These are phyloP conservation scores for Microtus californicus DNA, from an alignment of 2,797 vertebrate species.

Conservation along the genomic window DNA sequence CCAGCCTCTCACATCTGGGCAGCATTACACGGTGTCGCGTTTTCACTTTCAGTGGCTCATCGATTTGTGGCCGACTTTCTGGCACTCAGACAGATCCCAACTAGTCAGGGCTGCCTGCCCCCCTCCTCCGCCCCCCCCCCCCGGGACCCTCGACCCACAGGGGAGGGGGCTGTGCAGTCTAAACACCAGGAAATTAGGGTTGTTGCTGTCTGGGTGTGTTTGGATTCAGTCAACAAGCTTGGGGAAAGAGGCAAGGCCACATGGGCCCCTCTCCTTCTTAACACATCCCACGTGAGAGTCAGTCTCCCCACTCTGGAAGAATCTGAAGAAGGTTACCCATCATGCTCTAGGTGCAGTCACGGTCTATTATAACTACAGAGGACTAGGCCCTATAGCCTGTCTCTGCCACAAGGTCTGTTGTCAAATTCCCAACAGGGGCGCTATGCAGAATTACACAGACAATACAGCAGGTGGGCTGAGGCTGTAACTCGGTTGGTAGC, in stretches of 20 bases:
- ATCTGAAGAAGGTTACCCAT: background rate
- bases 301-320: background rate
- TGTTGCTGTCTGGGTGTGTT: background rate
- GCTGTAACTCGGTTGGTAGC: background rate
- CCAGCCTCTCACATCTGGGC: background rate
- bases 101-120: background rate
- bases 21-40: background rate
- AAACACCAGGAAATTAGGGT: background rate
- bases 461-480: background rate
- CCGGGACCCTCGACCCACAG: background rate
- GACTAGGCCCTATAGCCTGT: background rate
- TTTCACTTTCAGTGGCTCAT: background rate
- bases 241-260: background rate
- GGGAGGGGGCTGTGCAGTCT: background rate
- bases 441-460: background rate
- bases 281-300: background rate
- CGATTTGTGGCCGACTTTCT: background rate
- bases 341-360: background rate
- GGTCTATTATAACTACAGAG: background rate
- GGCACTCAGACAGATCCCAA: background rate
- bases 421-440: constrained; percentile 11
- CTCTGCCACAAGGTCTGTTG: background rate
- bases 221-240: background rate
- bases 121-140: background rate
- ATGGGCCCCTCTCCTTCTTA: background rate